These are phyloP conservation scores for Drosophila persimilis DNA, from an alignment of 1,140 invertebrate genomes.

Conservation along the genomic window DNA sequence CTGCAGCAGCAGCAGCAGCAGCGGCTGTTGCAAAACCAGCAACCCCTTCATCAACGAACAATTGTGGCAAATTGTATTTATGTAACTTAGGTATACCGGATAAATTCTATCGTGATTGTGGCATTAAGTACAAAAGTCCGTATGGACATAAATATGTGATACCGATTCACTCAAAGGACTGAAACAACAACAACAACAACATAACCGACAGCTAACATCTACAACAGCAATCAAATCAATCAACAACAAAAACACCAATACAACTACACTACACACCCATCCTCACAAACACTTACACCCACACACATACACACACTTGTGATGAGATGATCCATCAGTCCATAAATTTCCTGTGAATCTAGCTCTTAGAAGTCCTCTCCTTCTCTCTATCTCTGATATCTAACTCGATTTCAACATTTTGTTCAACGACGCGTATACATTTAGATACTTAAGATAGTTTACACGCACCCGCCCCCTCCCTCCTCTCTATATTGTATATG, in stretches of 20 bases:
- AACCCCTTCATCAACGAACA: conserved; percentile 84
- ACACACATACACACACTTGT: conserved; percentile 59
- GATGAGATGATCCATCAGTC: conserved; percentile 72
- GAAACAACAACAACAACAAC: conserved; percentile 50
- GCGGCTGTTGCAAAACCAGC: conserved; percentile 22
- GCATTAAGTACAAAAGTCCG: conserved; percentile 92
- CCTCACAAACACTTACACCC: conserved; percentile 23
- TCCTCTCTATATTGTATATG: conserved; percentile 24
- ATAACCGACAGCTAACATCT: conserved; percentile 43
- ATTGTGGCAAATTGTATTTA: conserved; percentile 91
- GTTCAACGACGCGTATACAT: conserved; percentile 48
- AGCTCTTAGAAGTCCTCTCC: conserved; percentile 69
- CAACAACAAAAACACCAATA: conserved; percentile 23
- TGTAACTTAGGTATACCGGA: conserved; percentile 93
- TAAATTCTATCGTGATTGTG: conserved; percentile 89
- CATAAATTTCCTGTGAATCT: conserved; percentile 76
- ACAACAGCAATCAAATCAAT: conserved; percentile 46
- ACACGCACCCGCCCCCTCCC: conserved; percentile 12
- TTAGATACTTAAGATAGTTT: conserved; percentile 41
- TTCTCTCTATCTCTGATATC: conserved; percentile 39
- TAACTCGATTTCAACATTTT: conserved; percentile 63
- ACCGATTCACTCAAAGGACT: conserved; percentile 88
- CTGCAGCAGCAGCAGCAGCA: conserved; percentile 22
- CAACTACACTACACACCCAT: conserved; percentile 15
- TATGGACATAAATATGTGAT: conserved; percentile 95